Evolutionary conservation across 1,140 invertebrate species (phyloP).

Genomic region (Pogonognathellus flavescens): DNA sequence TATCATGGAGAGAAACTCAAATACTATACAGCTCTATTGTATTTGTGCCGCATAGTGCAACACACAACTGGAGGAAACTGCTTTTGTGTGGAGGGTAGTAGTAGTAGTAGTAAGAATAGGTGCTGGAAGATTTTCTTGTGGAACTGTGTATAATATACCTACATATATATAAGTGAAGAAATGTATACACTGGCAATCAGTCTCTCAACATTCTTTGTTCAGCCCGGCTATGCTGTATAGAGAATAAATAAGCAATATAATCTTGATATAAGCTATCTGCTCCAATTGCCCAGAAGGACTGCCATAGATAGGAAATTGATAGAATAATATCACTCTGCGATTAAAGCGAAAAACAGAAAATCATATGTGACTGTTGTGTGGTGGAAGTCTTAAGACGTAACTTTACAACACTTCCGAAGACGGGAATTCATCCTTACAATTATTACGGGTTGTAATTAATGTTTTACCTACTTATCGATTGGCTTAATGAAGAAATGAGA

Average conservation of each 20-base stretch:
- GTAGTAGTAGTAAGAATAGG: not conserved
- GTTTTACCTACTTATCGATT: conserved; percentile 11
- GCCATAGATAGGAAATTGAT: conserved; percentile 43
- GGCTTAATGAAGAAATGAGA: not conserved
- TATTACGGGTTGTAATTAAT: not conserved
- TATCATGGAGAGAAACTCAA: not conserved
- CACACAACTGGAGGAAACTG: not conserved
- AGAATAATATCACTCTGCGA: conserved; percentile 9
- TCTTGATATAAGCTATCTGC: conserved; percentile 7
- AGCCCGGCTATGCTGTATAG: not conserved
- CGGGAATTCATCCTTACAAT: too few relatives aligned
- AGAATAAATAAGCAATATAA: not conserved
- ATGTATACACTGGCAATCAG: not conserved
- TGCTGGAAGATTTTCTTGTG: not conserved
- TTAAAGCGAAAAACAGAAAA: not conserved
- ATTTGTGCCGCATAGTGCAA: not conserved
- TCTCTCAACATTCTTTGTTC: not conserved
- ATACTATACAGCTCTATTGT: conserved; percentile 14
- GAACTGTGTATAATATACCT: not conserved
- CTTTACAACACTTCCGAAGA: not conserved
- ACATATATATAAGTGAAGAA: not conserved
- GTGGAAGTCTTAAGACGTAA: not conserved
- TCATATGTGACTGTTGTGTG: conserved; percentile 3
- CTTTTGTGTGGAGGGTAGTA: not conserved
- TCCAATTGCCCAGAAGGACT: conserved; percentile 43